phyloP scores from a whole-genome alignment of 2,888 invertebrate species.

The Leucophenga montana region DNA sequence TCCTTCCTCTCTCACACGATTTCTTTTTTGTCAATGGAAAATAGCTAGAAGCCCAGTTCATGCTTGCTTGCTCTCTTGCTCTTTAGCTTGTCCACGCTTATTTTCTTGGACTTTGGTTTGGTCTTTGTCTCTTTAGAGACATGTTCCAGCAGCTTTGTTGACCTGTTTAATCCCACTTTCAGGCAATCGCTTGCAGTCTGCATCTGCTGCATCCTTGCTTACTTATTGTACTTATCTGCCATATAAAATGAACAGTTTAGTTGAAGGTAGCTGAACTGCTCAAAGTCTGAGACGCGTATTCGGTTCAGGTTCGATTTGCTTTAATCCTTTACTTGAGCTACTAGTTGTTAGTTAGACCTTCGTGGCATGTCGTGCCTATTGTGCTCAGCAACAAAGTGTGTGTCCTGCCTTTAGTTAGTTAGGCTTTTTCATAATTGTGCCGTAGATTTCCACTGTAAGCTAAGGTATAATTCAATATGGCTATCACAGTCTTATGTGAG shows the following conservation, averaged over 20 bases:
- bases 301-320: neutral
- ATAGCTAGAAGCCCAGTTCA: constrained; percentile 12
- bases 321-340: neutral
- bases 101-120: no score
- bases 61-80: no score
- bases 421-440: no score
- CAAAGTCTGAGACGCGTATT: no score
- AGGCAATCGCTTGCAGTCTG: neutral
- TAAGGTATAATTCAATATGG: no score
- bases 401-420: no score
- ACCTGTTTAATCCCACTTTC: constrained; percentile 5
- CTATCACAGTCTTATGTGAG: no score
- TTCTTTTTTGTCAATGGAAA: neutral
- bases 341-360: neutral
- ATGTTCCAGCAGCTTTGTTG: constrained; percentile 16
- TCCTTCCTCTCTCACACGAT: neutral
- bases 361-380: no score
- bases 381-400: no score
- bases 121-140: constrained; percentile 4
- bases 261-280: neutral
- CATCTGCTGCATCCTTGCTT: neutral
- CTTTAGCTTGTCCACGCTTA: no score
- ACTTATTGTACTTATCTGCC: neutral
- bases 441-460: no score
- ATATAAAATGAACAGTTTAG: no score